These are phyloP conservation scores for Drosophila navojoa DNA, from an alignment of 1,140 invertebrate species.

Conservation along the genomic window DNA sequence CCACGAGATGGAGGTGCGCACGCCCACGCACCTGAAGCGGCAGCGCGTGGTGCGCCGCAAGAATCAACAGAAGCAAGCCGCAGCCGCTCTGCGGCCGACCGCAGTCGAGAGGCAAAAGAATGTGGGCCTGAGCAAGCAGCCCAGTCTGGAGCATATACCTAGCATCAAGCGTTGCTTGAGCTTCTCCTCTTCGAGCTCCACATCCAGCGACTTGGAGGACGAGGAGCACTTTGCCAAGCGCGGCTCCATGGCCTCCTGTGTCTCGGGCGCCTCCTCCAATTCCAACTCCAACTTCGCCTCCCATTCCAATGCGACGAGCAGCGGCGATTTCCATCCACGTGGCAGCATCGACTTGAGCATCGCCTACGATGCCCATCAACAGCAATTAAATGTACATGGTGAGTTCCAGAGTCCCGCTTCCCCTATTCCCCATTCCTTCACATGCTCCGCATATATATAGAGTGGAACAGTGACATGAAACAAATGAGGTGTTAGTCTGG, in stretches of 20 bases:
- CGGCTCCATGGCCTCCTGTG: constrained; percentile 61
- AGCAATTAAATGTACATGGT: constrained; percentile 83
- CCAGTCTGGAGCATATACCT: constrained; percentile 45
- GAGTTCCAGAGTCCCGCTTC: constrained; percentile 61
- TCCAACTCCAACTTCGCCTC: constrained; percentile 8
- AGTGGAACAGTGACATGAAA: too few species aligned
- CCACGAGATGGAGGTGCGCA: constrained; percentile 82
- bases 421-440: background rate
- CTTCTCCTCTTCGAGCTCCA: constrained; percentile 72
- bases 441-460: background rate
- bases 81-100: constrained; percentile 7
- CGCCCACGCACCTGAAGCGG: constrained; percentile 76
- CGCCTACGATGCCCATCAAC: constrained; percentile 51
- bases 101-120: background rate
- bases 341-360: constrained; percentile 76
- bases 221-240: constrained; percentile 64
- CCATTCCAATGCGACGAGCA: background rate
- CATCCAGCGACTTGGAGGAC: constrained; percentile 55
- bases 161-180: constrained; percentile 78
- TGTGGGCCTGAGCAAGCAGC: background rate
- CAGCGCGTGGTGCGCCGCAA: constrained; percentile 82
- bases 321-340: constrained; percentile 19
- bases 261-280: constrained; percentile 18
- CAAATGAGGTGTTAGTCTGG: too few species aligned
- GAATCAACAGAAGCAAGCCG: constrained; percentile 56